These are phyloP conservation scores for Cetonia aurata DNA, from an alignment of 2,888 invertebrate species.

Conservation along the genomic window DNA sequence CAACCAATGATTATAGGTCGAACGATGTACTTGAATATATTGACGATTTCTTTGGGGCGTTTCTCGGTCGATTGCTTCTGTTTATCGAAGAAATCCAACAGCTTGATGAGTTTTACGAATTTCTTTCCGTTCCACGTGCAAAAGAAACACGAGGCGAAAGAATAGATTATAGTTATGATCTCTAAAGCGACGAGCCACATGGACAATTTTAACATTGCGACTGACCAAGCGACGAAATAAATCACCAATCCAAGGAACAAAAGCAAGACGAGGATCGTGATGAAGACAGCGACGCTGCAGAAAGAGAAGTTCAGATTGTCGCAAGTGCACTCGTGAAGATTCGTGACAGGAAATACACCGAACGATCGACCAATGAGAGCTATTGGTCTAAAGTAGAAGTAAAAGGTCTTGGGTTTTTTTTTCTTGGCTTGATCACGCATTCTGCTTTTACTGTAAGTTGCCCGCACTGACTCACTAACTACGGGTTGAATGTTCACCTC, in stretches of 20 bases:
- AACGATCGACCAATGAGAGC: constrained; percentile 50
- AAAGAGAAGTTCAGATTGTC: constrained; percentile 14
- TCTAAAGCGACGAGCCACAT: constrained; percentile 43
- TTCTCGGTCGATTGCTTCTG: constrained; percentile 26
- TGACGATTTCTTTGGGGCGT: background rate
- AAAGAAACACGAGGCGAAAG: constrained; percentile 48
- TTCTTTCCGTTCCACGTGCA: constrained; percentile 47
- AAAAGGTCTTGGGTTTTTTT: constrained; percentile 49
- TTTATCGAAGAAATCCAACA: constrained; percentile 51
- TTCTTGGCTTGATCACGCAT: background rate
- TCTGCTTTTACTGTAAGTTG: background rate
- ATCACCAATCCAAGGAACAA: background rate
- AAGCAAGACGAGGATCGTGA: constrained; percentile 21
- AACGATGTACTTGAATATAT: background rate
- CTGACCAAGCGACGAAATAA: background rate
- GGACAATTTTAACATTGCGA: background rate
- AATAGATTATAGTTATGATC: constrained; percentile 44
- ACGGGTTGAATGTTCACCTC: constrained; percentile 5
- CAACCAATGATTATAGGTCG: background rate
- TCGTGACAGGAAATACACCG: constrained; percentile 54
- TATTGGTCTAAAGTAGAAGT: constrained; percentile 54
- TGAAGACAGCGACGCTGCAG: constrained; percentile 28
- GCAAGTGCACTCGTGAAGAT: constrained; percentile 44
- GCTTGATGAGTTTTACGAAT: constrained; percentile 50
- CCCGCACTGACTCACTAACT: background rate